phyloP scores from a whole-genome alignment of 2,113 vertebrate species.

The Sus scrofa region DNA sequence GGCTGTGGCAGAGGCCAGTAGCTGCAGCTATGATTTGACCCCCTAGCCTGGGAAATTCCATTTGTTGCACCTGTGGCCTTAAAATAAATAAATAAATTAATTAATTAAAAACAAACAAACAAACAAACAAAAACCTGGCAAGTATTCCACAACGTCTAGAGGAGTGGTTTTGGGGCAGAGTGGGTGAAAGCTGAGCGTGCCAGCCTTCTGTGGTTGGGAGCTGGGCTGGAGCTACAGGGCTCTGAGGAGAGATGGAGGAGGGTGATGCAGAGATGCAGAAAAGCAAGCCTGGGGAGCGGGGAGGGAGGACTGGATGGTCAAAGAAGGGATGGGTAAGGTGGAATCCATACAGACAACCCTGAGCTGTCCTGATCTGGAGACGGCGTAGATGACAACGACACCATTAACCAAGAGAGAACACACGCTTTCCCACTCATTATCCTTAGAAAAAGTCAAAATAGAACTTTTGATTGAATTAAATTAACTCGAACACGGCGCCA shows the following conservation, averaged over 20 bases:
- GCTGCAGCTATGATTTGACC: too few relatives aligned
- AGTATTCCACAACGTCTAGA: not conserved
- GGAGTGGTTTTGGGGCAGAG: too few relatives aligned
- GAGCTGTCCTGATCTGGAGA: not conserved
- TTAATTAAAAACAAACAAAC: too few relatives aligned
- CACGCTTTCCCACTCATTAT: conserved; percentile 51
- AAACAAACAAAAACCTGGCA: too few relatives aligned
- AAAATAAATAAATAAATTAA: too few relatives aligned
- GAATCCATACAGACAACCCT: rapidly evolving
- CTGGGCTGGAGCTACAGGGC: not conserved
- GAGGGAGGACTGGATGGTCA: rapidly evolving
- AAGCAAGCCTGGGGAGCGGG: not conserved
- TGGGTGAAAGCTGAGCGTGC: not conserved
- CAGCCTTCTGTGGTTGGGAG: not conserved
- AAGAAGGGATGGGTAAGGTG: not conserved
- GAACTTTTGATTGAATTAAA: conserved; percentile 81
- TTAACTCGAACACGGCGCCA: conserved; percentile 69
- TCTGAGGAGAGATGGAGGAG: rapidly evolving
- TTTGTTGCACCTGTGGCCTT: too few relatives aligned
- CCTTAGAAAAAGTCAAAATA: conserved; percentile 80
- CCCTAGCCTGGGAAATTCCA: too few relatives aligned
- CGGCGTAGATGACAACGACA: not conserved
- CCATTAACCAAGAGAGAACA: conserved; percentile 40
- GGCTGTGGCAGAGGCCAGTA: too few relatives aligned
- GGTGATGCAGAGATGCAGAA: not conserved